These are phyloP conservation scores for Myanophis thanlyinensis DNA, from an alignment of 2,113 vertebrate genomes.

Conservation along the genomic window DNA sequence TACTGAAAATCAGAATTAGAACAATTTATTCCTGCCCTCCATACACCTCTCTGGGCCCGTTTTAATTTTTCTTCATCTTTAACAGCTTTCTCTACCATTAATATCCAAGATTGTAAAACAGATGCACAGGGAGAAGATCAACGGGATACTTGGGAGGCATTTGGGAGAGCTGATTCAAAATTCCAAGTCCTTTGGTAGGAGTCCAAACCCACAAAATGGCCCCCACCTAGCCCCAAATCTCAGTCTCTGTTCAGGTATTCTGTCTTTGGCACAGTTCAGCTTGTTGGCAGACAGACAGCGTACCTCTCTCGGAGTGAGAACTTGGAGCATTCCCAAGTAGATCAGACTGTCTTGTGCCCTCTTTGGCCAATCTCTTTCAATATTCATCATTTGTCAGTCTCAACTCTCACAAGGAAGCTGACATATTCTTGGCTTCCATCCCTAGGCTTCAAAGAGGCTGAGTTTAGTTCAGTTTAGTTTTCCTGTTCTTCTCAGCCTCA, in stretches of 20 bases:
- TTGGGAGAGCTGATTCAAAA: background rate
- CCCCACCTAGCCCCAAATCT: background rate
- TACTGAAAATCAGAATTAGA: background rate
- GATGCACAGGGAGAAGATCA: background rate
- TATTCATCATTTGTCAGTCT: constrained; percentile 5
- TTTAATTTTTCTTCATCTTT: background rate
- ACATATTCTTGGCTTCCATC: constrained; percentile 7
- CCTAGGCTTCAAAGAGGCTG: background rate
- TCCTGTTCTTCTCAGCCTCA: background rate
- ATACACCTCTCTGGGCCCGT: too few relatives aligned
- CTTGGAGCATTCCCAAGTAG: constrained; percentile 9
- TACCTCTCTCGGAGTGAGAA: background rate
- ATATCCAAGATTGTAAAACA: background rate
- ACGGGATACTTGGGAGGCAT: background rate
- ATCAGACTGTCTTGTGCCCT: background rate
- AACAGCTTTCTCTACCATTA: background rate
- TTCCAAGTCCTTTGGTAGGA: background rate
- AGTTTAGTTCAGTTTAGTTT: too few relatives aligned
- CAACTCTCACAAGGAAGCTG: background rate
- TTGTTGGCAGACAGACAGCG: background rate
- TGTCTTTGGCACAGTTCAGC: background rate
- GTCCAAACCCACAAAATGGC: background rate
- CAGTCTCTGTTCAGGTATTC: background rate
- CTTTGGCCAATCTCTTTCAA: background rate
- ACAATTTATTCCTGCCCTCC: background rate